Evolutionary conservation across 2,888 invertebrate species (phyloP), one percentile per base, ranked within the genome.

Genomic region (Oscheius sp.): DNA sequence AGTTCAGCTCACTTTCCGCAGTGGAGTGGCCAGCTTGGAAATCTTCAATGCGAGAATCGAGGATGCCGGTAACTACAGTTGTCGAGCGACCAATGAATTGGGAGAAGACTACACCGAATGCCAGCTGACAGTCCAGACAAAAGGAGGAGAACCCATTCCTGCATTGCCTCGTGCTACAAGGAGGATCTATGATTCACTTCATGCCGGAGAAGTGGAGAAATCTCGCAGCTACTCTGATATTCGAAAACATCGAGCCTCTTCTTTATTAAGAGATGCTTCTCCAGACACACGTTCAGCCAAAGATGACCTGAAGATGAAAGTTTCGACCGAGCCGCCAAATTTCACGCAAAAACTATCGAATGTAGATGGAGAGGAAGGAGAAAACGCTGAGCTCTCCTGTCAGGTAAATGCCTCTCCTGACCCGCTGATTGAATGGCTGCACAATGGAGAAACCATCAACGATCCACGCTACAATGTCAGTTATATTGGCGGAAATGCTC

Each of bases 21-120:
- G 95, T 88, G 98, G 98, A 82, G 96, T 99, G 52, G 93, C 96
- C 65, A 94, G 96, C 0, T 91, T 98, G 89, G 98, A 99, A 90
- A 95, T 98, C 82, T 91, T 93, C 78, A 94, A 94, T 88, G 95
- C 96, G 87, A 92, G 92, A 84, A 92, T 95, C 0, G 92, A 92
- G 70, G 98, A 99, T 90, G 94, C 95, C 74, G 98, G 98, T 80
- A 94, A 93, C 87, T 99, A 98, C 89, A 91, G 91, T 48, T 97
- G 97, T 88, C 91, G 93, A 37, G 97, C 98, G 20, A 92, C 92
- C 78, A 98, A 98, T 89, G 90, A 91, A 63, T 93, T 96, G 87
- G 98, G 98, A 83, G 92, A 92, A 33, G 96, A 96, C 85, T 96
- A 97, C 90, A 96, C 96, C 17, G 92, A 91, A 76, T 95, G 95